Evolutionary conservation across 2,888 invertebrate species (phyloP).

Genomic region (Dendrolimus pini): DNA sequence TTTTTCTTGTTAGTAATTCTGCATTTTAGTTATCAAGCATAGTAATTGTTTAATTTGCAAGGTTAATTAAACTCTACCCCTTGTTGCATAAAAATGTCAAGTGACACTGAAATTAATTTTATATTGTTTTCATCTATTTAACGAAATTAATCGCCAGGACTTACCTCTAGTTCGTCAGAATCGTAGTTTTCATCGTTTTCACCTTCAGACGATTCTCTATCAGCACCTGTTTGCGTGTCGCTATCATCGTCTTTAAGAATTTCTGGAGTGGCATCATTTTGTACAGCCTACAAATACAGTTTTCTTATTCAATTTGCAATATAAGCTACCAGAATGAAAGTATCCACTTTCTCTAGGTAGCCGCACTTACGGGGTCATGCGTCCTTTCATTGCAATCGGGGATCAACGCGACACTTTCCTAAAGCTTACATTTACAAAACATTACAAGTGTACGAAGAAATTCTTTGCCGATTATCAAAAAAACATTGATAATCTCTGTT

Average conservation of each 20-base stretch:
- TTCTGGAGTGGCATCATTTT: conserved; percentile 27
- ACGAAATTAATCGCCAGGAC: neutral
- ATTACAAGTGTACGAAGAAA: no score
- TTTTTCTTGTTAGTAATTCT: no score
- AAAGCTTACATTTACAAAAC: no score
- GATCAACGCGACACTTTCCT: no score
- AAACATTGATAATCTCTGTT: no score
- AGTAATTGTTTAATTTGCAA: no score
- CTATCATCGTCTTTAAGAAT: conserved; percentile 37
- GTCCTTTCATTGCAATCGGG: neutral
- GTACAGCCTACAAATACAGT: conserved; percentile 27
- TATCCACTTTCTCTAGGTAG: neutral
- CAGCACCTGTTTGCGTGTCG: conserved; percentile 44
- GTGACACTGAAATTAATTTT: no score
- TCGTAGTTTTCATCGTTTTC: conserved; percentile 81
- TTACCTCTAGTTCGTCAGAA: conserved; percentile 81
- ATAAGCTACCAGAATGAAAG: neutral
- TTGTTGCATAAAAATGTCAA: no score
- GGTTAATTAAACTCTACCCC: no score
- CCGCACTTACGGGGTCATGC: conserved; percentile 1
- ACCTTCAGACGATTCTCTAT: conserved; percentile 73
- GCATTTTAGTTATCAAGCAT: no score
- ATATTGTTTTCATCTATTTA: no score
- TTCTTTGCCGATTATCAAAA: no score
- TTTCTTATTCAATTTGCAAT: neutral